A percentile compares a stretch with the other conserved stretches of the same genome.
phyloP scores from a whole-genome alignment of 2,113 vertebrate species.

The Physeter macrocephalus region DNA sequence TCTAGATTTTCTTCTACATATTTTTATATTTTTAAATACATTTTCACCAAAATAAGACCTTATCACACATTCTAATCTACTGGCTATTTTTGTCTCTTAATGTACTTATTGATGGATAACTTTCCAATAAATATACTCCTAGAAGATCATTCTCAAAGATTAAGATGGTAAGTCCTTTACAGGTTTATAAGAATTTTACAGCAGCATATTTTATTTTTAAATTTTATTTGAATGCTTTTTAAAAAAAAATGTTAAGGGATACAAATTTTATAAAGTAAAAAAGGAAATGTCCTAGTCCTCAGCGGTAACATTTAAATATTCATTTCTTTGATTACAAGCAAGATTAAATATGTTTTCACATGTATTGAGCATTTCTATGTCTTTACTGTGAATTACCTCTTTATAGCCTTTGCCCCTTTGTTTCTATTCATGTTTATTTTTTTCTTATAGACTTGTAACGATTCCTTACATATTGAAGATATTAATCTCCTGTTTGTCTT shows the following conservation, averaged over 20 bases:
- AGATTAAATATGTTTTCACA: neutral
- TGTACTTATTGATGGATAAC: neutral
- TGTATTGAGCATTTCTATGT: neutral
- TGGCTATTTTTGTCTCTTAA: neutral
- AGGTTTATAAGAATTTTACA: neutral
- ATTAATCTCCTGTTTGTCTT: constrained; percentile 31
- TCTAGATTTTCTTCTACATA: neutral
- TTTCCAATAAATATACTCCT: neutral
- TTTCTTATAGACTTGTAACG: neutral
- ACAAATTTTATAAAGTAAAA: neutral
- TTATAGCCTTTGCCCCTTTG: neutral
- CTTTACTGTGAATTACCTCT: neutral
- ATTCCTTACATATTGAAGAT: constrained; percentile 26
- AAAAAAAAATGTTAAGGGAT: neutral
- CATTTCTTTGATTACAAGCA: neutral
- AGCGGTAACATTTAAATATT: neutral
- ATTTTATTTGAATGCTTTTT: neutral
- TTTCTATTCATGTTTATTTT: constrained; percentile 21
- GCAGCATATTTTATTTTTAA: neutral
- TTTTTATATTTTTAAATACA: neutral
- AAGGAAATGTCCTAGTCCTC: neutral
- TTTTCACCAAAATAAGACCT: neutral
- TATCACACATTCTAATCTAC: neutral
- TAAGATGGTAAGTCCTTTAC: neutral
- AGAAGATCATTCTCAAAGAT: neutral